Percentiles rank a stretch among this genome's conserved stretches.
Evolutionary conservation across 2,113 vertebrate genomes (phyloP).

Genomic region (Lynx canadensis): DNA sequence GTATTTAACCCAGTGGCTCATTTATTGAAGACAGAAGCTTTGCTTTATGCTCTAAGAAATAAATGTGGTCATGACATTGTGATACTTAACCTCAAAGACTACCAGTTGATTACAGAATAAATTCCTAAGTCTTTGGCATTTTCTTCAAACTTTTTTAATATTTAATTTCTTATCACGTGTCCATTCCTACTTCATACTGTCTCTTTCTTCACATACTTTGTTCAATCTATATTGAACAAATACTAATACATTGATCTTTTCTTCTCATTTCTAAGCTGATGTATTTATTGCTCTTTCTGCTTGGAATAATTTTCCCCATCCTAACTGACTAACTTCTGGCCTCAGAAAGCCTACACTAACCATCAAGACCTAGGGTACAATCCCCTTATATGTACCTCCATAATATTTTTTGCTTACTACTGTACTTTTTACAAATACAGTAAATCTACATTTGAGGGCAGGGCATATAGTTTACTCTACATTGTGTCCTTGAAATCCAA

Average conservation of each 20-base stretch:
- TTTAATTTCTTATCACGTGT: neutral
- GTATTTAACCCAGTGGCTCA: neutral
- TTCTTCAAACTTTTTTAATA: neutral
- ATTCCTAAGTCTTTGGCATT: neutral
- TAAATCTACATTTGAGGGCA: neutral
- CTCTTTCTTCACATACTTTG: neutral
- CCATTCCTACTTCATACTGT: neutral
- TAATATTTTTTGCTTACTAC: neutral
- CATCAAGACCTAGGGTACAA: neutral
- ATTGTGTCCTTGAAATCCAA: neutral
- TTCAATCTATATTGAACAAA: neutral
- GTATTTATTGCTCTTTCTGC: neutral
- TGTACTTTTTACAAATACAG: neutral
- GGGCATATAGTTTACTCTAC: neutral
- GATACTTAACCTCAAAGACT: neutral
- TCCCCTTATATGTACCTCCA: rapidly evolving
- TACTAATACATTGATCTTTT: neutral
- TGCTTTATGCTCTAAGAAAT: neutral
- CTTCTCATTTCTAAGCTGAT: neutral
- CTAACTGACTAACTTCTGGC: neutral
- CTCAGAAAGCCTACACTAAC: neutral
- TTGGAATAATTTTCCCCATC: neutral
- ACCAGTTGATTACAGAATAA: neutral
- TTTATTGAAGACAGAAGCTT: neutral
- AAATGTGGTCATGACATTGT: neutral